Conservation (phyloP, 2,888 invertebrate genomes). For the Pterostichus madidus region DNA sequence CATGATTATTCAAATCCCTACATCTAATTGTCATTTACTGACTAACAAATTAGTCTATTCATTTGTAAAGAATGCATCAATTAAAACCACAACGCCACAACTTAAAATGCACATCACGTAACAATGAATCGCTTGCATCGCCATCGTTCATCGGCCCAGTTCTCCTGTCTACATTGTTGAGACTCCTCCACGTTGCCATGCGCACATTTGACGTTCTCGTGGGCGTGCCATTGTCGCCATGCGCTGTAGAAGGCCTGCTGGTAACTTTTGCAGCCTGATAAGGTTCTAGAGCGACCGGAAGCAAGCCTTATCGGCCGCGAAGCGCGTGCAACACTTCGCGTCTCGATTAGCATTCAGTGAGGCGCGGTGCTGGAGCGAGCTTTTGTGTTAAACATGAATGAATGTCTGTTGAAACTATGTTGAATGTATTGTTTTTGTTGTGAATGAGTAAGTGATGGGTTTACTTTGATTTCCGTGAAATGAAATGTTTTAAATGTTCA, state of each 20-base stretch:
- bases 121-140: background rate
- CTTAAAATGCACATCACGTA: slow-evolving; percentile 23
- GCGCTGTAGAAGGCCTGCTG: slow-evolving; percentile 28
- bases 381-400: slow-evolving; percentile 35
- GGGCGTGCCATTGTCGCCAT: slow-evolving; percentile 13
- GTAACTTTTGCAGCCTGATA: slow-evolving; percentile 42
- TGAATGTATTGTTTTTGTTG: slow-evolving; percentile 16
- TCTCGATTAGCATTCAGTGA: slow-evolving; percentile 29
- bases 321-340: slow-evolving; percentile 7
- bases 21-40: slow-evolving; percentile 25
- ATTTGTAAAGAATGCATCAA: slow-evolving; percentile 35
- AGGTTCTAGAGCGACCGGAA: slow-evolving; percentile 33
- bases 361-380: background rate
- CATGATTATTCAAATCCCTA: slow-evolving; percentile 19
- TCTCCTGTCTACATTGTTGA: slow-evolving; percentile 7
- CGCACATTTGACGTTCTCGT: background rate
- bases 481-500: background rate
- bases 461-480: background rate
- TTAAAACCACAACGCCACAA: slow-evolving; percentile 20
- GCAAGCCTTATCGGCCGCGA: slow-evolving; percentile 41
- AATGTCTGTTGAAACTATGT: slow-evolving; percentile 22
- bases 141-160: background rate
- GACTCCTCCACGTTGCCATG: background rate
- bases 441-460: background rate
- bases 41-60: slow-evolving; percentile 21